Evolutionary conservation across 2,797 vertebrate genomes (phyloP).

Genomic region (Gymnodraco acuticeps): DNA sequence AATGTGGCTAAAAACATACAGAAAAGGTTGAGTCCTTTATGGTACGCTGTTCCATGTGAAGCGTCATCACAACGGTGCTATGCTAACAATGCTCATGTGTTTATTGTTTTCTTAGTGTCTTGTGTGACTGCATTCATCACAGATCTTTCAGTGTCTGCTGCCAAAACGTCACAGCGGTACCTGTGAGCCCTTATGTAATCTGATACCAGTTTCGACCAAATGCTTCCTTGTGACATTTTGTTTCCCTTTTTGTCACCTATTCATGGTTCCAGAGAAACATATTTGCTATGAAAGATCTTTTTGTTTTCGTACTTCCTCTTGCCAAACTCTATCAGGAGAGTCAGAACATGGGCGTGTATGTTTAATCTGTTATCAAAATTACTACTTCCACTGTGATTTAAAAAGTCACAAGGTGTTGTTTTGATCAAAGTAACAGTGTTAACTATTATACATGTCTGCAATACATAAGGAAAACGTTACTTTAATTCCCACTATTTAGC

Average conservation of each 20-base stretch:
- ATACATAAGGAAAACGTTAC: not conserved
- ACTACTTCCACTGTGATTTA: too few species aligned
- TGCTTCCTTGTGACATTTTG: conserved; percentile 4
- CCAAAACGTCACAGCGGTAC: not conserved
- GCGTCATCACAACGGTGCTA: too few species aligned
- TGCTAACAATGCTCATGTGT: not conserved
- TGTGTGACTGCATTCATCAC: not conserved
- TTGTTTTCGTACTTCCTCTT: not conserved
- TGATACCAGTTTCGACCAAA: not conserved
- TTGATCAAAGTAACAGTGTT: not conserved
- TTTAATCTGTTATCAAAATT: too few species aligned
- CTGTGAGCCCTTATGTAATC: not conserved
- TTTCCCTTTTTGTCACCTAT: not conserved
- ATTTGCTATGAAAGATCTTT: not conserved
- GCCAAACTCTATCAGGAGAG: not conserved
- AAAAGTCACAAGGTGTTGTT: not conserved
- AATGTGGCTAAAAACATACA: not conserved
- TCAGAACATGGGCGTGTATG: too few species aligned
- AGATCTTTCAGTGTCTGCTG: not conserved
- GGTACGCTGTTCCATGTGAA: too few species aligned
- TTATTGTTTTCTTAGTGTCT: not conserved
- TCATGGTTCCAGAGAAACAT: conserved; percentile 6
- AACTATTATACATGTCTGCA: not conserved
- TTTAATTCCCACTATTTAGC: not conserved
- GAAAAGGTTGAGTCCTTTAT: not conserved